These are phyloP conservation scores for Lagopus muta DNA, from an alignment of 2,113 vertebrate species.

Conservation along the genomic window DNA sequence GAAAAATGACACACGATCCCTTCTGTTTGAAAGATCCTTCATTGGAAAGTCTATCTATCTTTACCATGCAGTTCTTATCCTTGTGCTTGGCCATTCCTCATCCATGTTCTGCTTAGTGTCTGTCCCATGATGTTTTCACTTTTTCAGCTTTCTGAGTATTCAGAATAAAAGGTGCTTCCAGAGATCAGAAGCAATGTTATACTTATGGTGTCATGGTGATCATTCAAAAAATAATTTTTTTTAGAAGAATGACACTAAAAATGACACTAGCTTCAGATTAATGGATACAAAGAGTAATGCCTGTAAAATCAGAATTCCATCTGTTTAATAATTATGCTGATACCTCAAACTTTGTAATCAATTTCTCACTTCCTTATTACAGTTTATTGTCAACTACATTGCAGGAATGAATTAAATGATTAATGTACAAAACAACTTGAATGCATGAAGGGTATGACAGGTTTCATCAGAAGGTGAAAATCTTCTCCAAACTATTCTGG, in stretches of 20 bases:
- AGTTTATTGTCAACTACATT: neutral
- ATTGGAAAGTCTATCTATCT: neutral
- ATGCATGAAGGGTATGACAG: neutral
- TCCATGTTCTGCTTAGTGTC: neutral
- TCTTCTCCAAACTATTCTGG: neutral
- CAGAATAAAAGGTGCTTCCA: neutral
- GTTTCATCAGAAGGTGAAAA: neutral
- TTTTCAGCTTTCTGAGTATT: neutral
- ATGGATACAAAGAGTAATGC: neutral
- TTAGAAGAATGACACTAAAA: neutral
- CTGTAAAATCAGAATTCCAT: neutral
- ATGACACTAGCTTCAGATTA: neutral
- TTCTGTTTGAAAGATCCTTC: neutral
- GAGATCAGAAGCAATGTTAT: neutral
- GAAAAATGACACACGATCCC: neutral
- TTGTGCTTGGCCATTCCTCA: neutral
- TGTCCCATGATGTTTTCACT: neutral
- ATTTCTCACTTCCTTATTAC: neutral
- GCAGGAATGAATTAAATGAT: neutral
- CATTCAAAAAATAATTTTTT: neutral
- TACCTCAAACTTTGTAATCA: neutral
- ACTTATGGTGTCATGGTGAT: neutral
- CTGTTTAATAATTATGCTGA: neutral
- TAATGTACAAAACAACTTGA: neutral
- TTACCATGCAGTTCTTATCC: neutral